phyloP scores from a whole-genome alignment of 2,797 vertebrate genomes.

The Ceryle rudis region DNA sequence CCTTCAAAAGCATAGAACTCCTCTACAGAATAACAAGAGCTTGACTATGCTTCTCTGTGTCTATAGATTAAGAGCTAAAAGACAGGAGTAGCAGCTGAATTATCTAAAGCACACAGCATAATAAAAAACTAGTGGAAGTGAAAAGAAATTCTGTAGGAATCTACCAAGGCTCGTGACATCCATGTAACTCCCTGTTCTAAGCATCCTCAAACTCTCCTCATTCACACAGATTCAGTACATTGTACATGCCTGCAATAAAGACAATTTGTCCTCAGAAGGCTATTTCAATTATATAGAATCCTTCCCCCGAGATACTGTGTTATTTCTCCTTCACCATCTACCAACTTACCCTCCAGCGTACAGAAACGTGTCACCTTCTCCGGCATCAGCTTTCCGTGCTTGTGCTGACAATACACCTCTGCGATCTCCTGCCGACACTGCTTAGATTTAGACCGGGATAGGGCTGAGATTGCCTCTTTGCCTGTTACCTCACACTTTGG shows the following conservation, averaged over 20 bases:
- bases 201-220: background rate
- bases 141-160: background rate
- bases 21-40: background rate
- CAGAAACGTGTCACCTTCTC: conserved; percentile 93
- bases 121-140: background rate
- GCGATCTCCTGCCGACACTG: conserved; percentile 93
- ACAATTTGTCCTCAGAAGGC: background rate
- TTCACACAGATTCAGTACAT: background rate
- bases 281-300: background rate
- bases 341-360: conserved; percentile 90
- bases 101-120: background rate
- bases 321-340: background rate
- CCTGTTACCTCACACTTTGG: conserved; percentile 93
- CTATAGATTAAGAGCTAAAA: background rate
- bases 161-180: background rate
- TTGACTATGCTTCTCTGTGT: fast-evolving
- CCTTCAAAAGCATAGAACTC: background rate
- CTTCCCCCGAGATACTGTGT: fast-evolving
- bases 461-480: conserved; percentile 95
- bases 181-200: background rate
- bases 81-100: background rate
- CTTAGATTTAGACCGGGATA: conserved; percentile 90
- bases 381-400: conserved; percentile 91
- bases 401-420: conserved; percentile 92
- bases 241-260: background rate